These are phyloP conservation scores for Microdon myrmicae DNA, from an alignment of 2,888 invertebrate genomes.

Conservation along the genomic window DNA sequence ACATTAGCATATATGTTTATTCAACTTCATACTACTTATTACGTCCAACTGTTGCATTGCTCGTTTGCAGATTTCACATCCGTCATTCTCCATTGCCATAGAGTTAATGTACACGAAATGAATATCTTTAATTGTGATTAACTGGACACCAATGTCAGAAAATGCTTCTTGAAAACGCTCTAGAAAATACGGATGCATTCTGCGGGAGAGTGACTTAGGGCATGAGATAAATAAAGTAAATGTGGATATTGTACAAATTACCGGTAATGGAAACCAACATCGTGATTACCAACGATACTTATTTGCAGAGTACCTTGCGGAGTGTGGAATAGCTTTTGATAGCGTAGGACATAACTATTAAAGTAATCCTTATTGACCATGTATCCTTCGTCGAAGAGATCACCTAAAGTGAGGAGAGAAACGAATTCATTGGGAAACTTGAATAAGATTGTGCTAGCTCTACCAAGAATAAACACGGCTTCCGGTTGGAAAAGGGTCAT, in stretches of 20 bases:
- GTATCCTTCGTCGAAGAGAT: slow-evolving; percentile 95
- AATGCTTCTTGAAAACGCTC: slow-evolving; percentile 78
- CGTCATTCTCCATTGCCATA: slow-evolving; percentile 97
- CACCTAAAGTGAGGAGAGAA: no score
- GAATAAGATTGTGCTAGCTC: slow-evolving; percentile 16
- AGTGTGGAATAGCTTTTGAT: slow-evolving; percentile 80
- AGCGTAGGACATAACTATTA: slow-evolving; percentile 81
- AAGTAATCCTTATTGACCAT: slow-evolving; percentile 86
- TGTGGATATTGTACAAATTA: slow-evolving; percentile 63
- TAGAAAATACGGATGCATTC: slow-evolving; percentile 78
- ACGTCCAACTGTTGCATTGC: slow-evolving; percentile 69
- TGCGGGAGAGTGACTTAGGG: slow-evolving; percentile 59
- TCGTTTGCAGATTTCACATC: slow-evolving; percentile 86
- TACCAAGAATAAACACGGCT: slow-evolving; percentile 89
- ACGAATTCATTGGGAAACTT: no score
- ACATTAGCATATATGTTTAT: slow-evolving; percentile 6
- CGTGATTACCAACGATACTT: slow-evolving; percentile 94
- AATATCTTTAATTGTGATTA: slow-evolving; percentile 78
- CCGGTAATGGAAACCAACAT: slow-evolving; percentile 97
- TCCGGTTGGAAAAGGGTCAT: slow-evolving; percentile 85
- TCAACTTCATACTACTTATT: slow-evolving; percentile 40
- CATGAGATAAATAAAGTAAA: background rate
- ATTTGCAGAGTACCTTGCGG: slow-evolving; percentile 76
- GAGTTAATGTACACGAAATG: slow-evolving; percentile 94
- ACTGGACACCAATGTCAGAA: slow-evolving; percentile 78